phyloP scores from a whole-genome alignment of 2,797 vertebrate species.

The Heteromormyrus szaboi region DNA sequence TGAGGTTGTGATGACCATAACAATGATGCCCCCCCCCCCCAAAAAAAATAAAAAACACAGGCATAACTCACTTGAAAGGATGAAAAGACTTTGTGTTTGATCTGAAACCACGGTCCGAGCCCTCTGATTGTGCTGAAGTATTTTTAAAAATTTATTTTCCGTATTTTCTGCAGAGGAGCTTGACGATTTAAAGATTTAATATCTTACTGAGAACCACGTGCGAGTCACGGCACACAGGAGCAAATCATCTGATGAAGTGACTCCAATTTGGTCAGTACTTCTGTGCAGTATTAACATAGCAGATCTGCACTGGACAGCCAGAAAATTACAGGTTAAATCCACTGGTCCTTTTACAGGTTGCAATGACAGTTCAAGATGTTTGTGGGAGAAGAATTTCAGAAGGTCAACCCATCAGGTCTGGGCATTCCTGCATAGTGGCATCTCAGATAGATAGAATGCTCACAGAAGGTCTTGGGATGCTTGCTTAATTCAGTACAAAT shows the following conservation, averaged over 20 bases:
- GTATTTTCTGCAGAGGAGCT: neutral
- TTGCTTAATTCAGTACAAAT: neutral
- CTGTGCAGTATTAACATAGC: neutral
- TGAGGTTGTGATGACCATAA: neutral
- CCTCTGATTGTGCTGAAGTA: neutral
- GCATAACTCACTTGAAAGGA: neutral
- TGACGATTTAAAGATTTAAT: conserved; percentile 4
- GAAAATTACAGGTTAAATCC: neutral
- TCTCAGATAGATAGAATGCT: neutral
- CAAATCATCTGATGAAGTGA: neutral
- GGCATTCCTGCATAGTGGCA: neutral
- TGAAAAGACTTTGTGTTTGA: neutral
- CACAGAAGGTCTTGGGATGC: neutral
- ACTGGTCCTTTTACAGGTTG: neutral
- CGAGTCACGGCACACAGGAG: neutral
- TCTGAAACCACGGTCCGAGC: neutral
- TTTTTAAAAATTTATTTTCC: neutral
- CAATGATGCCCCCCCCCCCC: neutral
- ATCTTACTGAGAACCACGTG: neutral
- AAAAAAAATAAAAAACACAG: neutral
- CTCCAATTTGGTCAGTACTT: neutral
- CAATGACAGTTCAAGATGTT: neutral
- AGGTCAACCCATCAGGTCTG: neutral
- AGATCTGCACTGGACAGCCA: neutral
- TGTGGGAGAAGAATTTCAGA: neutral